Evolutionary conservation across 2,797 vertebrate species (phyloP).

Genomic region (Cossypha niveicapilla): DNA sequence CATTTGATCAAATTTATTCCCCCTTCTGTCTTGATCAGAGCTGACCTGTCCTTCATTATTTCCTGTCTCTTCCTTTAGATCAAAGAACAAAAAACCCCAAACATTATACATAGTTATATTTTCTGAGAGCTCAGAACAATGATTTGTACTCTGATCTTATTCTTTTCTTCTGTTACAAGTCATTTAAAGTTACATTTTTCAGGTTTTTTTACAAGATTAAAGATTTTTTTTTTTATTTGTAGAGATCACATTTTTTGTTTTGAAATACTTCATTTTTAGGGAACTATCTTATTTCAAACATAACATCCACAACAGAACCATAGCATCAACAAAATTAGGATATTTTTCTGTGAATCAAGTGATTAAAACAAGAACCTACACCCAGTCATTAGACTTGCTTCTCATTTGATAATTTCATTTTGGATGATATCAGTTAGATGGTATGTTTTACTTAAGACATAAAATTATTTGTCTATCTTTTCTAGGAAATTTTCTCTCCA

Average conservation of each 20-base stretch:
- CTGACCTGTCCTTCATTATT: not conserved
- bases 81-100: not conserved
- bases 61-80: not conserved
- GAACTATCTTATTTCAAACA: not conserved
- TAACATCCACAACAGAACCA: not conserved
- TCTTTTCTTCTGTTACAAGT: not conserved
- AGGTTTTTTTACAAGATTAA: not conserved
- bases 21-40: not conserved
- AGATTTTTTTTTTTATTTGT: not conserved
- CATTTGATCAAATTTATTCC: not conserved
- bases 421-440: not conserved
- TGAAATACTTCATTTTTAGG: not conserved
- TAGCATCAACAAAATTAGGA: not conserved
- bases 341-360: not conserved
- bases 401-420: not conserved
- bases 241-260: not conserved
- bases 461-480: not conserved
- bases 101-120: accelerated
- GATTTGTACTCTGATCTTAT: not conserved
- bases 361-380: not conserved
- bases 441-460: not conserved
- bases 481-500: not conserved
- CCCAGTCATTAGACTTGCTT: not conserved
- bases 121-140: not conserved
- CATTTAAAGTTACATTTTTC: not conserved